phyloP scores from a whole-genome alignment of 1,140 invertebrate species.

The Neuroterus valhalla region DNA sequence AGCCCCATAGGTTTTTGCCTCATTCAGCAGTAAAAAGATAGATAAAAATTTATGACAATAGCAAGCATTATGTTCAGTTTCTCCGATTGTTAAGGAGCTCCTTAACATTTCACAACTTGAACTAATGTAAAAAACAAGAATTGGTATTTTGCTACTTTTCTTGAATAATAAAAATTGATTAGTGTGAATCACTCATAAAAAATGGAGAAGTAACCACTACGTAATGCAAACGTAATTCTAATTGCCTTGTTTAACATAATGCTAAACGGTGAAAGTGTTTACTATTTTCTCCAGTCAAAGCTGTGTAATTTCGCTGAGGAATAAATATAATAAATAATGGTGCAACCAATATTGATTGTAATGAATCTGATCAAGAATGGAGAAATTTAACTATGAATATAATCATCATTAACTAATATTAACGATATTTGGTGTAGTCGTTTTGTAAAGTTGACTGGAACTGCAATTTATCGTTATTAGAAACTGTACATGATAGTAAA shows the following conservation, averaged over 20 bases:
- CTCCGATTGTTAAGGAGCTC: too few relatives aligned
- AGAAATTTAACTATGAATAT: not conserved
- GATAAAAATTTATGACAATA: too few relatives aligned
- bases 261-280: conserved; percentile 26
- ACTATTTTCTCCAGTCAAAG: conserved; percentile 5
- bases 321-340: too few relatives aligned
- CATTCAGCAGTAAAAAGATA: too few relatives aligned
- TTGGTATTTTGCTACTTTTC: not conserved
- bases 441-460: not conserved
- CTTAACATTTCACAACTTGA: too few relatives aligned
- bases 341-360: too few relatives aligned
- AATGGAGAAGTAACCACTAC: conserved; percentile 11
- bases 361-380: not conserved
- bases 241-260: conserved; percentile 26
- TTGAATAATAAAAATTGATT: not conserved
- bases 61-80: too few relatives aligned
- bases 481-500: not conserved
- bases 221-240: conserved; percentile 14
- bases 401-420: not conserved
- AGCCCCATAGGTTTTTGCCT: too few relatives aligned
- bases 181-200: not conserved
- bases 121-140: too few relatives aligned
- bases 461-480: not conserved
- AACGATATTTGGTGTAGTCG: not conserved
- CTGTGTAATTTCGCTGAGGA: conserved; percentile 6